phyloP scores from a whole-genome alignment of 1,140 invertebrate genomes.

The Mercenaria mercenaria region DNA sequence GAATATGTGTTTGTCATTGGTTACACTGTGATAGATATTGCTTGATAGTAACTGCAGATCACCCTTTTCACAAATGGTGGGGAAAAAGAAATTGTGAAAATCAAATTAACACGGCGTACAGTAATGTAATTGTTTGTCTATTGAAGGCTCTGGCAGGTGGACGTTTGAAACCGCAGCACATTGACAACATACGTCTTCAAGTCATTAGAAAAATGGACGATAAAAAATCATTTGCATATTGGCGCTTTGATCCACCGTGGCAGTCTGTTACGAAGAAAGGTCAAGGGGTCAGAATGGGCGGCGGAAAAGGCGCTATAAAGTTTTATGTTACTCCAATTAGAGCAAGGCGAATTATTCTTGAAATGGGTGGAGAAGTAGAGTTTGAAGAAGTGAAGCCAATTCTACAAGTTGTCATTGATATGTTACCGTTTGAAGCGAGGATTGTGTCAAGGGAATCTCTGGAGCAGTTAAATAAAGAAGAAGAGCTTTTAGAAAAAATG shows the following conservation, averaged over 20 bases:
- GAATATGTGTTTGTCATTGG: too few species aligned
- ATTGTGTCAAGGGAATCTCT: constrained; percentile 94
- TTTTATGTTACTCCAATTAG: constrained; percentile 98
- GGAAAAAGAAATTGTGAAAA: too few species aligned
- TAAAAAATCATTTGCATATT: constrained; percentile 95
- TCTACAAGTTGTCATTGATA: constrained; percentile 88
- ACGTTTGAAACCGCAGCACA: constrained; percentile 92
- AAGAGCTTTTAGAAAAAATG: constrained; percentile 89
- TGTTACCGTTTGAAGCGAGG: constrained; percentile 95
- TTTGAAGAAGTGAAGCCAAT: constrained; percentile 91
- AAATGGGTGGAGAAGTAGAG: constrained; percentile 96
- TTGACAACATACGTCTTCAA: constrained; percentile 94
- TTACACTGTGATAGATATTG: too few species aligned
- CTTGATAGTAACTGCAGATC: too few species aligned
- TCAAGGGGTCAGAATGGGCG: constrained; percentile 96
- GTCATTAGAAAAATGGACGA: constrained; percentile 92
- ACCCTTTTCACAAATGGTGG: too few species aligned
- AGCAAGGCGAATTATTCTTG: constrained; percentile 96
- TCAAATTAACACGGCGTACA: too few species aligned
- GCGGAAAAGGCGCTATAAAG: constrained; percentile 98
- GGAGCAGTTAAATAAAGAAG: constrained; percentile 88
- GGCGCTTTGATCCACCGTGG: constrained; percentile 98
- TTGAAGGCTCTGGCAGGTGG: constrained; percentile 92
- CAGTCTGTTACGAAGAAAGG: constrained; percentile 97
- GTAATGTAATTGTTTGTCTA: too few species aligned